A percentile compares a stretch with the other conserved stretches of the same genome.
phyloP scores from a whole-genome alignment of 2,888 invertebrate genomes.

The Endomychus coccineus region DNA sequence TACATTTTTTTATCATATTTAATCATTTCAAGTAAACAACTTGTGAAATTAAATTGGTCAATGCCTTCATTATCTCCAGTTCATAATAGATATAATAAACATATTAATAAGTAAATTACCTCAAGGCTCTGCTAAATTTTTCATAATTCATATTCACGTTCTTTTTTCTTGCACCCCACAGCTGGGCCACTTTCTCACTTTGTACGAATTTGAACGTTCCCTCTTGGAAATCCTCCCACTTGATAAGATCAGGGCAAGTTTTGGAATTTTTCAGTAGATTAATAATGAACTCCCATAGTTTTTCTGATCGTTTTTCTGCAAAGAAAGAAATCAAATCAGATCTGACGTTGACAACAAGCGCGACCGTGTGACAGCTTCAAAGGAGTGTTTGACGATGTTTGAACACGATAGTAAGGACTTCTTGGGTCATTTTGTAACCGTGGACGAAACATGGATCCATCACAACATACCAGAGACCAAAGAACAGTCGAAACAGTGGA shows the following conservation, averaged over 20 bases:
- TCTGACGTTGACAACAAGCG: no score
- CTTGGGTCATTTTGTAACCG: no score
- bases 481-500: no score
- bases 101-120: conserved; percentile 48
- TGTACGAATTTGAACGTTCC: conserved; percentile 85
- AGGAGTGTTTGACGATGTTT: no score
- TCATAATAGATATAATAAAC: no score
- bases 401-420: no score
- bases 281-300: conserved; percentile 78
- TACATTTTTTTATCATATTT: no score
- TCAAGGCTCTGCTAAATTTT: conserved; percentile 85
- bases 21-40: background rate
- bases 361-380: no score
- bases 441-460: no score
- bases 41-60: no score
- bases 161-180: conserved; percentile 81
- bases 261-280: conserved; percentile 68
- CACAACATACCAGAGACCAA: no score
- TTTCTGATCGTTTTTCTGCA: conserved; percentile 31
- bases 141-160: conserved; percentile 89
- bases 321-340: background rate
- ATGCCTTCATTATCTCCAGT: no score
- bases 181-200: conserved; percentile 75
- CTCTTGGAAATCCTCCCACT: conserved; percentile 79
- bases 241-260: conserved; percentile 74